Evolutionary conservation across 2,888 invertebrate species (phyloP).

Genomic region (Spodoptera exigua): DNA sequence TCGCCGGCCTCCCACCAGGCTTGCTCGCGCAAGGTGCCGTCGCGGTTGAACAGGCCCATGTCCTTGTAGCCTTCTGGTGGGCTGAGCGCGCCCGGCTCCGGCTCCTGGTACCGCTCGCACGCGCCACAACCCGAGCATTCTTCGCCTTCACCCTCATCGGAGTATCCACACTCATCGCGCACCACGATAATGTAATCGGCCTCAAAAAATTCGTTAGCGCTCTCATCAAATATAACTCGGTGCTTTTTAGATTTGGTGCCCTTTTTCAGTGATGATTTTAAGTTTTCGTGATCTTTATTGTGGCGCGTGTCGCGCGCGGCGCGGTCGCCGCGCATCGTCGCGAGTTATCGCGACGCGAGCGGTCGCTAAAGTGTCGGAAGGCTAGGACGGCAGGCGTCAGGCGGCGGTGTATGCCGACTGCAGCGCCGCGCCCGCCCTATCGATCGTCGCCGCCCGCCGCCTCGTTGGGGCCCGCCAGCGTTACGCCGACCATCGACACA

Average conservation of each 20-base stretch:
- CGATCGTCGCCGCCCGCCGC: conserved; percentile 73
- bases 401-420: conserved; percentile 73
- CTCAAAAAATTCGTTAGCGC: conserved; percentile 96
- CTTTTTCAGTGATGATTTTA: conserved; percentile 94
- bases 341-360: conserved; percentile 77
- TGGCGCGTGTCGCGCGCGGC: conserved; percentile 87
- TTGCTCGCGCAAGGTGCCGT: conserved; percentile 88
- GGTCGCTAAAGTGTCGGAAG: conserved; percentile 72
- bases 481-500: conserved; percentile 49
- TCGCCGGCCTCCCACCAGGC: conserved; percentile 90
- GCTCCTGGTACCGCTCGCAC: conserved; percentile 91
- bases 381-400: conserved; percentile 42
- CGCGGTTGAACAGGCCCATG: conserved; percentile 91
- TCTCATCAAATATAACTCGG: conserved; percentile 96
- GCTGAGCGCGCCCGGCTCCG: conserved; percentile 95
- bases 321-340: conserved; percentile 87
- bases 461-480: conserved; percentile 65
- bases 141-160: conserved; percentile 94
- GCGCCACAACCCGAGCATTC: conserved; percentile 90
- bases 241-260: conserved; percentile 92
- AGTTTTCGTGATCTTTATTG: conserved; percentile 90
- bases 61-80: conserved; percentile 98
- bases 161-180: conserved; percentile 95
- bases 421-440: conserved; percentile 83
- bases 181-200: conserved; percentile 97